Evolutionary conservation across 35 echinoderm and acorn worm species (phyloP), one percentile per base, ranked within the genome.

Genomic region (Heliocidaris tuberculata): DNA sequence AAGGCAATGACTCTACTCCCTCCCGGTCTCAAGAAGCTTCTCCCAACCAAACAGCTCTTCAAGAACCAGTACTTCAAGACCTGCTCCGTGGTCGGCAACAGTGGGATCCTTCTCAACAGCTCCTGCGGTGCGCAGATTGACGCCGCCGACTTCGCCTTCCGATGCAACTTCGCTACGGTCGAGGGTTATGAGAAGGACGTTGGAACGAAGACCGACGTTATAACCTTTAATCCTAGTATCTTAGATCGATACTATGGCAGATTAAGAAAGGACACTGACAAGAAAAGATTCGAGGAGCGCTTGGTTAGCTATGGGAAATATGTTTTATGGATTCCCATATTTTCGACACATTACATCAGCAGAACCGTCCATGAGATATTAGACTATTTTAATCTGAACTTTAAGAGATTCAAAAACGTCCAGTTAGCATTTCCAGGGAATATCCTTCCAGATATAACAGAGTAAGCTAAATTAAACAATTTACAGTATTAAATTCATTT

Each of bases 151-250:
- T 97, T 99, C 32, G 78, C 96, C 7, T 94, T 99, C 85, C 94
- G 98, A 54, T 97, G 98, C 60, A 99, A 99, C 92, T 97, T 99
- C 88, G 98, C 98, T 31, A 95, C 96, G 60, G 78, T 97, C 31
- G 70, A 93, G 49, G 98, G 98, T 50, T 99, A 95, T 31, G 95
- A 96, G 29, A 94, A 94, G 27, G 98, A 99, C 85, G 98, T 99
- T n/a, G 98, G 98, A 2, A 95, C 94, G 2, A 96, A 93, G 87
- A 97, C 97, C 10, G 94, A 99, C 88, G 94, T 99, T 47, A 78
- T 99, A 85, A 99, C 98, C 11, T 97, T 99, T 94, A 99, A 99
- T 60, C 98, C 98, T 2, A 97, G 98, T 90, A 99, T 99, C 60
- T 52, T 99, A 88, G 95, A 97, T 94, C 93, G 92, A 49, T 94